Conservation (phyloP, 2,888 invertebrate genomes). For the Apodemia duryi region DNA sequence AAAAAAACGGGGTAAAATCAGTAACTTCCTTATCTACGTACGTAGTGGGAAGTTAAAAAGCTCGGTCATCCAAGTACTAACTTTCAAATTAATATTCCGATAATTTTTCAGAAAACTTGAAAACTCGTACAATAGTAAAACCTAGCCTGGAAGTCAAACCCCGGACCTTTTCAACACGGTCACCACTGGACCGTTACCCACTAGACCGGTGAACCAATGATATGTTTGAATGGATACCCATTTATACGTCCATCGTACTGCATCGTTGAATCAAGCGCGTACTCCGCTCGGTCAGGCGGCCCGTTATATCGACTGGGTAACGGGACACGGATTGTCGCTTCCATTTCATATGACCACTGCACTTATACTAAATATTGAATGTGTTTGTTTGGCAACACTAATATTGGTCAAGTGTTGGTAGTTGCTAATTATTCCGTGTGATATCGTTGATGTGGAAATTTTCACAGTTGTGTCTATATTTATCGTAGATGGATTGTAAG, state of each 20-base stretch:
- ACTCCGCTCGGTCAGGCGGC: conserved; percentile 24
- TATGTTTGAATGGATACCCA: background rate
- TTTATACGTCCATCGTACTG: conserved; percentile 13
- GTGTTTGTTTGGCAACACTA: background rate
- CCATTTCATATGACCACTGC: conserved; percentile 13
- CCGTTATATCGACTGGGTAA: conserved; percentile 31
- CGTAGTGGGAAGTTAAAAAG: too few relatives aligned
- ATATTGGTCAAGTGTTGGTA: background rate
- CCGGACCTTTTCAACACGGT: background rate
- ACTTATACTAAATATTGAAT: conserved; percentile 3
- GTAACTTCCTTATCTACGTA: too few relatives aligned
- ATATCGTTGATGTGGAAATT: too few relatives aligned
- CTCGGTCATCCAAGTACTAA: too few relatives aligned
- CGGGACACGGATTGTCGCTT: conserved; percentile 23
- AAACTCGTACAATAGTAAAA: too few relatives aligned
- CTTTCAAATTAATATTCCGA: too few relatives aligned
- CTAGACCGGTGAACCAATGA: background rate
- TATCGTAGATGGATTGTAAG: too few relatives aligned
- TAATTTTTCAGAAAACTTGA: too few relatives aligned
- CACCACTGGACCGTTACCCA: background rate
- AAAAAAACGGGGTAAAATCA: too few relatives aligned
- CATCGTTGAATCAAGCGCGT: conserved; percentile 16
- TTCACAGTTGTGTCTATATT: too few relatives aligned
- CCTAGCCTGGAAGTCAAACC: background rate
- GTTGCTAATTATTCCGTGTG: background rate